Evolutionary conservation across 2,113 vertebrate species (phyloP), one percentile per base, ranked within the genome.

Genomic region (Bambusicola thoracicus): DNA sequence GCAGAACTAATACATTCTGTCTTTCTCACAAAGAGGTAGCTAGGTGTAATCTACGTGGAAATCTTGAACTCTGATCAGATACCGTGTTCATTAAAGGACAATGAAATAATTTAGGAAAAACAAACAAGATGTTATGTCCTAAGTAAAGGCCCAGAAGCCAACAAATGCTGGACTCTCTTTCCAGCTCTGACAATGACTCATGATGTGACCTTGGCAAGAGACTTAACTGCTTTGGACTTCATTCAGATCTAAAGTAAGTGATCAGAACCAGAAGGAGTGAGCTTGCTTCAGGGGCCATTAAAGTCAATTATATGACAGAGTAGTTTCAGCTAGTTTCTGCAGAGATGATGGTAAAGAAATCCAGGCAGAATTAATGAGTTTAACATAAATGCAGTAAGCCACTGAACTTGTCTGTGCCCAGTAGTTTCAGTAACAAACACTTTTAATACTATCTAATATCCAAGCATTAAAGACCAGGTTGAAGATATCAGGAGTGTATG

Each of bases 171-270:
- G 73, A 58, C 92, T 86, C 65, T 92, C 73, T 90, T 91, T 78
- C 89, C 81, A 89, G 76, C 43, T 83, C 68, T 83, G 76, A 95
- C 65, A 91, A 43, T 81, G 87, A 91, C 72, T 95, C 94, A 94
- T 72, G 77, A 91, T 0, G 0, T 91, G 91, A 90, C 93, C 89
- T 94, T 94, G 95, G 93, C 82, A 96, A 80, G 40, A 85, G 38
- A 55, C 38, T 88, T 95, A 78, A 91, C 63, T 89, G 27, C 89
- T 65, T 89, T 95, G 91, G 84, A 89, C 48, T 62, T 81, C 5
- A 2, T 91, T 94, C 93, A 94, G 79, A 87, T 85, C 79, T 94
- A 21, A 87, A 93, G 48, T 72, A 89, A 92, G 75, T 77, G 70
- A 82, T 92, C 93, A 88, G 87, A 92, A 90, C 58, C 65, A 75